Base-by-base conservation (phyloP, 2,797 vertebrate species). In the Pipistrellus pipistrellus region DNA sequence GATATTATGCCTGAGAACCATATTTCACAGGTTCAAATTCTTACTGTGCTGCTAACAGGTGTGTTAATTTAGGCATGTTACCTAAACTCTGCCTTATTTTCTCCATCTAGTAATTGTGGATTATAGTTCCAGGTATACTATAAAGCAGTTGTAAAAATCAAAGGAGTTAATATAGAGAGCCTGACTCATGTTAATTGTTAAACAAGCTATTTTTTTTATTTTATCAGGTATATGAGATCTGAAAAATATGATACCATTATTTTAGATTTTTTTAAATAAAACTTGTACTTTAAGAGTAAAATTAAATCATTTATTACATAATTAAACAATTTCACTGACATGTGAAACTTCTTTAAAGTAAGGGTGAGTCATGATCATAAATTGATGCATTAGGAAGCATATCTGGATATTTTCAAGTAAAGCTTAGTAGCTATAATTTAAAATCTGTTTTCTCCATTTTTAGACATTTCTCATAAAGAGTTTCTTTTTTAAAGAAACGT, bases 321-420 rank as follows among this genome's bases (percentile, higher is more conserved):
- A 46, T 0, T 55, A 88, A 53, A 68, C 44, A 84, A 90, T 72
- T 94, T 53, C 62, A 75, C 15, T 87, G 35, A 94, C 93, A 84
- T 51, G 7, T 71, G 30, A 93, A 93, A 59, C 15, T 32, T 27
- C 46, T 83, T 4, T 27, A 88, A 68, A 76, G 62, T 25, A 89
- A 93, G 17, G 27, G 9, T 89, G 32, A 72, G 7, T 81, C 53
- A 87, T 38, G 8, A 80, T 81, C n/a, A 78, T 83, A 72, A 85
- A 81, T 14, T 64, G 17, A 82, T 80, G 3, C 7, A 82, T 90
- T 91, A 30, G 59, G 14, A 76, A 87, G 30, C 17, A n/a, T 44
- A 90, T 75, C 17, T 62, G 23, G 53, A 14, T 76, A 80, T 64
- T 92, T 92, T 91, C 69, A 87, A 80, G 20, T 48, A 77, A 90